Evolutionary conservation across 2,797 vertebrate species (phyloP).

Genomic region (Trichosurus vulpecula): DNA sequence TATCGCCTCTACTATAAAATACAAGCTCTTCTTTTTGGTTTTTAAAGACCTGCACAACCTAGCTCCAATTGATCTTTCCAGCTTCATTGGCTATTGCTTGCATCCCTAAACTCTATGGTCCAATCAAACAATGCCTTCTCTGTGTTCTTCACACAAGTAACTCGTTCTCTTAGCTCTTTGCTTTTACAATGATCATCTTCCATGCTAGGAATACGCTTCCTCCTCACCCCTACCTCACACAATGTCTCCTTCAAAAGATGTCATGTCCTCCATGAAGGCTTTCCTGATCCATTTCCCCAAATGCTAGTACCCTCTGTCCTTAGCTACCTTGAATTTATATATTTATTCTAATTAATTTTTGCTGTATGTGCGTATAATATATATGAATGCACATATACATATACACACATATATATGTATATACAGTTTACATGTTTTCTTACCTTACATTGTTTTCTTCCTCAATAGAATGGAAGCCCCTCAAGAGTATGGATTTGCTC

Average conservation of each 20-base stretch:
- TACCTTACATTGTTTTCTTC: neutral
- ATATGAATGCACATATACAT: neutral
- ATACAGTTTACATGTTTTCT: neutral
- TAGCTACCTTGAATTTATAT: neutral
- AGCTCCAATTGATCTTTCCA: neutral
- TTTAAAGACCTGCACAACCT: neutral
- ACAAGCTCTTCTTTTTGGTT: neutral
- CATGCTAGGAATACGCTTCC: neutral
- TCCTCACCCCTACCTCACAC: neutral
- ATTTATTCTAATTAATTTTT: neutral
- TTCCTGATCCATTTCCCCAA: neutral
- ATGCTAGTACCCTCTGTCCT: neutral
- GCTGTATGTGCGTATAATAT: neutral
- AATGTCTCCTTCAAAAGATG: neutral
- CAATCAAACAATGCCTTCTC: neutral
- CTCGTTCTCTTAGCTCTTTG: neutral
- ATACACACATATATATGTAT: neutral
- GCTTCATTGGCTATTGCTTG: neutral
- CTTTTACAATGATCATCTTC: neutral
- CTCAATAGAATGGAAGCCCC: fast-evolving
- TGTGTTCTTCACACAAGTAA: neutral
- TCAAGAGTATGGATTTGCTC: neutral
- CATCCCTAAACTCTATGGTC: neutral
- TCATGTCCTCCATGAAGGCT: neutral
- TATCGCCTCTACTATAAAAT: neutral